phyloP scores from a whole-genome alignment of 2,888 invertebrate genomes.

The Cerastoderma edule region DNA sequence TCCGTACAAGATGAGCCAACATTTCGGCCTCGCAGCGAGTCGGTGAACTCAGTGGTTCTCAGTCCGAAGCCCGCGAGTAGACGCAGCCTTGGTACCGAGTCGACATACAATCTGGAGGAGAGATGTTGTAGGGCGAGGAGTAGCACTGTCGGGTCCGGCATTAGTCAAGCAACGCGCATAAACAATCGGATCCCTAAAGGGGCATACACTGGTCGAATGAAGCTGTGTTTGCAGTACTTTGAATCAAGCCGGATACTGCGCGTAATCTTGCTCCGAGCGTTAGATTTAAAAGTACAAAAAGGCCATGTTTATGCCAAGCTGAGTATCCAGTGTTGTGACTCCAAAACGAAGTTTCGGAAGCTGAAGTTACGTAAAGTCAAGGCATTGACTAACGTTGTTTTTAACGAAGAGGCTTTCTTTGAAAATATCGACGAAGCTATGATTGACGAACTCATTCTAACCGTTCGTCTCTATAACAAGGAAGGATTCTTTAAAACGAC shows the following conservation, averaged over 20 bases:
- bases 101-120: too few relatives aligned
- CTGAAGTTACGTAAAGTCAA: background rate
- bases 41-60: too few relatives aligned
- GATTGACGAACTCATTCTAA: background rate
- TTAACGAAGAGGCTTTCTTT: slow-evolving; percentile 12
- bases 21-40: too few relatives aligned
- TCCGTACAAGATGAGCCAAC: too few relatives aligned
- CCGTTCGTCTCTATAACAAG: background rate
- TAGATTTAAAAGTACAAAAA: slow-evolving; percentile 6
- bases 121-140: too few relatives aligned
- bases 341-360: background rate
- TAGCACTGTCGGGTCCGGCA: too few relatives aligned
- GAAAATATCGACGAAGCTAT: slow-evolving; percentile 1
- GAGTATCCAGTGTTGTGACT: background rate
- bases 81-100: too few relatives aligned
- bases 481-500: slow-evolving; percentile 4
- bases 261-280: background rate
- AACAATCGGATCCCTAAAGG: too few relatives aligned
- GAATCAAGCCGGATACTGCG: background rate
- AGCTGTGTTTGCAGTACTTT: slow-evolving; percentile 7
- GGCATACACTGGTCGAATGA: background rate
- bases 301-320: slow-evolving; percentile 4
- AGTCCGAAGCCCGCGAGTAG: too few relatives aligned
- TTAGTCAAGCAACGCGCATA: too few relatives aligned
- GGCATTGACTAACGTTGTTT: background rate